Conservation (phyloP, 2,113 vertebrate species). For the Bucco capensis region DNA sequence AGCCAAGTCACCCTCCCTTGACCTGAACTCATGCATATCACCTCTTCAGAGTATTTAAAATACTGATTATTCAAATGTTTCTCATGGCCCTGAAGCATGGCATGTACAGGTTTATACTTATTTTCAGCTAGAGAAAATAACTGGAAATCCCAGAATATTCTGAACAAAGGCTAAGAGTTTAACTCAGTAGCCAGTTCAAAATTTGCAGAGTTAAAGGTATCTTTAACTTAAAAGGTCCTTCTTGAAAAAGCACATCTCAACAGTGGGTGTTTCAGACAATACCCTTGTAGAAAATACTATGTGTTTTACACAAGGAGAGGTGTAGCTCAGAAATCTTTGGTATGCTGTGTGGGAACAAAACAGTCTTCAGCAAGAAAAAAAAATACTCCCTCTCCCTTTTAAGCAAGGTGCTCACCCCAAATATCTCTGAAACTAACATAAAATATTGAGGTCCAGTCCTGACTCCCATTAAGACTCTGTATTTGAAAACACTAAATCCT, state of each 20-base stretch:
- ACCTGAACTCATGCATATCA: not conserved
- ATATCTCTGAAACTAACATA: not conserved
- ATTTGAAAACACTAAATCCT: not conserved
- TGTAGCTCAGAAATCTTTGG: not conserved
- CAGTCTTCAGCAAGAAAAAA: not conserved
- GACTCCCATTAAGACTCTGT: not conserved
- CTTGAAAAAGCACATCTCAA: not conserved
- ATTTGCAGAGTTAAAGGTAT: not conserved
- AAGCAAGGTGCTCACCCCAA: not conserved
- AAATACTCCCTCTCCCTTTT: not conserved
- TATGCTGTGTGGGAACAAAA: not conserved
- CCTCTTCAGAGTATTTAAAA: not conserved
- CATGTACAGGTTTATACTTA: not conserved
- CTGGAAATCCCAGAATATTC: not conserved
- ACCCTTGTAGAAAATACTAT: not conserved
- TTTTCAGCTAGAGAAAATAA: not conserved
- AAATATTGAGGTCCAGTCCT: not conserved
- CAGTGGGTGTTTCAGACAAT: not conserved
- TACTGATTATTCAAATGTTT: not conserved
- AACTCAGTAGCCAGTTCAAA: not conserved
- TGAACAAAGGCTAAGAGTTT: not conserved
- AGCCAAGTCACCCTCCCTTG: not conserved
- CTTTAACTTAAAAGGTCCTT: not conserved
- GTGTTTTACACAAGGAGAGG: not conserved
- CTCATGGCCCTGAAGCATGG: not conserved